Evolutionary conservation across 2,888 invertebrate genomes (phyloP), one percentile per base, ranked within the genome.

Genomic region (Spodoptera picta): DNA sequence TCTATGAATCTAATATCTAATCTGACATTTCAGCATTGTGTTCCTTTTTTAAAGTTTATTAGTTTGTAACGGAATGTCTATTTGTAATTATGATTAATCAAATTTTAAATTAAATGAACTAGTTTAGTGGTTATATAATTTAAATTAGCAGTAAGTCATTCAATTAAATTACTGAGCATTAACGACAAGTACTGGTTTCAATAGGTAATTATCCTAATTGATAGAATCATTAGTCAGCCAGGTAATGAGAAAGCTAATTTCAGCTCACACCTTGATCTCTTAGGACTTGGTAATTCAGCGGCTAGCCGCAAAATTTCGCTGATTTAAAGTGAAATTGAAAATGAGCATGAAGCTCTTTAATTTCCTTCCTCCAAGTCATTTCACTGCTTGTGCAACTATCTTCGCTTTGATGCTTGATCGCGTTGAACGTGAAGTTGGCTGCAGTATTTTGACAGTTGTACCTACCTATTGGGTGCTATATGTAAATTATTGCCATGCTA

Each of bases 291-390:
- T 64, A 67, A 64, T 14, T 57, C 41, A 19, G 68, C 3, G 76
- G 73, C 55, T 73, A 69, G 58, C 79, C 76, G 56, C 81, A 71
- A 50, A 58, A 65, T 74, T 73, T 69, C 59, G 63, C 64, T 65
- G 65, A 79, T 69, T 80, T 63, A 47, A 51, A 31, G 57, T 46
- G 36, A 73, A 71, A 78, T 75, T 78, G 69, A 59, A 79, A 78
- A 67, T 49, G 36, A 53, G 41, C 41, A 36, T 36, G 3, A 27
- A 49, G 65, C 36, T 6, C 36, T 36, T 36, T 60, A 62, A 65
- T 70, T 55, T 51, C 24, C 49, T 69, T 56, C 31, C 24, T 49
- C 36, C 36, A 36, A 36, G 36, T 36, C 36, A 36, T 36, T 36
- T 36, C 36, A 36, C 36, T 36, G 36, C 6, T 36, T 36, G 6